A percentile compares a stretch with the other conserved stretches of the same genome.
phyloP scores from a whole-genome alignment of 1,140 invertebrate genomes.

The Eufriesea mexicana region DNA sequence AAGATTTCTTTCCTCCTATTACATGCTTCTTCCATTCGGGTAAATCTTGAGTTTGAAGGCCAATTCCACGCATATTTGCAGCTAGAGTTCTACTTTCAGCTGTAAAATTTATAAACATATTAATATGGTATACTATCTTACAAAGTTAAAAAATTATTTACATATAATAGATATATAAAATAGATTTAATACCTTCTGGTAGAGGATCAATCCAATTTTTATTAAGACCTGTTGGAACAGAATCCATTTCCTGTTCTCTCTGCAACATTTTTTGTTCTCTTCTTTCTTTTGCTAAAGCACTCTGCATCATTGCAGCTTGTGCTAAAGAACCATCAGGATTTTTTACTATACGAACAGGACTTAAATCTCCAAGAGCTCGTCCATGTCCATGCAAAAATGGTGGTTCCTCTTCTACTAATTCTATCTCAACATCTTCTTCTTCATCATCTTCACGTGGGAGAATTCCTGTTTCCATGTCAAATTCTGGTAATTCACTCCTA shows the following conservation, averaged over 20 bases:
- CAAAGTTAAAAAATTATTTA: background rate
- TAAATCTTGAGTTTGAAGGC: conserved; percentile 92
- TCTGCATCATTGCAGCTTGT: conserved; percentile 99
- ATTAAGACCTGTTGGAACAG: conserved; percentile 90
- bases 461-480: conserved; percentile 94
- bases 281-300: conserved; percentile 97
- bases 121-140: background rate
- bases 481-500: conserved; percentile 94
- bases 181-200: conserved; percentile 86
- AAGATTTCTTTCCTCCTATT: conserved; percentile 98
- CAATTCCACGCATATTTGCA: conserved; percentile 92
- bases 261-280: conserved; percentile 96
- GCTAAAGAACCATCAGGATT: conserved; percentile 99
- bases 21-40: conserved; percentile 99
- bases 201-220: conserved; percentile 98
- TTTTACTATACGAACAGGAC: conserved; percentile 98
- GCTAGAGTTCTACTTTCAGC: conserved; percentile 87
- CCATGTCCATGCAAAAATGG: conserved; percentile 97
- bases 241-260: conserved; percentile 95
- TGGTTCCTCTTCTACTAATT: conserved; percentile 99
- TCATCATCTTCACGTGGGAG: conserved; percentile 94
- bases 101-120: conserved; percentile 50
- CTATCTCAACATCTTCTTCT: conserved; percentile 99
- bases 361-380: conserved; percentile 94
- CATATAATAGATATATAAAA: background rate